phyloP scores from a whole-genome alignment of 37 sponge, comb jelly and placozoan genomes.

The Bolinopsis microptera region DNA sequence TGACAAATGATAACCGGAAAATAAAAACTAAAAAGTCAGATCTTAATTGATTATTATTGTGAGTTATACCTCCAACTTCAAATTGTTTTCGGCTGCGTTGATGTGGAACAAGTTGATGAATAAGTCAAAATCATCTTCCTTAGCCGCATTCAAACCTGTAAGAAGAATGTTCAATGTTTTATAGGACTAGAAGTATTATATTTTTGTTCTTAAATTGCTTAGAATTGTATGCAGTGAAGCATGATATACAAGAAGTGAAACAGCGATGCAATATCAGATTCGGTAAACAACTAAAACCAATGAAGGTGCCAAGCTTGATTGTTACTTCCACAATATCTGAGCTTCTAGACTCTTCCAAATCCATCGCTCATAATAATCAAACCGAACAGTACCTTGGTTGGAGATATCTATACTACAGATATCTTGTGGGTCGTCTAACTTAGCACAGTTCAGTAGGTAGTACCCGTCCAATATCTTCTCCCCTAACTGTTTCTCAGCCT shows the following conservation, averaged over 20 bases:
- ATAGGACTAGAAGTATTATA: too few species aligned
- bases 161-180: not conserved
- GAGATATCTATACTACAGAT: conserved; percentile 58
- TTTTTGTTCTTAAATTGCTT: too few species aligned
- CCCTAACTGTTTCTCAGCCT: not conserved
- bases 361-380: too few species aligned
- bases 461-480: conserved; percentile 49
- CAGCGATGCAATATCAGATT: too few species aligned
- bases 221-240: too few species aligned
- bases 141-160: conserved; percentile 49
- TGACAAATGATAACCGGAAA: not conserved
- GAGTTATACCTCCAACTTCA: conserved; percentile 27
- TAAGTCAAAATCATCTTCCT: conserved; percentile 60
- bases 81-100: conserved; percentile 62
- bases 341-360: too few species aligned
- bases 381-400: conserved; percentile 63
- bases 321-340: too few species aligned
- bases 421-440: conserved; percentile 63
- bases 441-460: conserved; percentile 61
- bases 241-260: too few species aligned
- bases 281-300: too few species aligned
- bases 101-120: conserved; percentile 59
- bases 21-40: too few species aligned
- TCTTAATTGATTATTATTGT: too few species aligned
- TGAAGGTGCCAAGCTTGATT: too few species aligned